Evolutionary conservation across 2,797 vertebrate genomes (phyloP).

Genomic region (Pipistrellus pipistrellus): DNA sequence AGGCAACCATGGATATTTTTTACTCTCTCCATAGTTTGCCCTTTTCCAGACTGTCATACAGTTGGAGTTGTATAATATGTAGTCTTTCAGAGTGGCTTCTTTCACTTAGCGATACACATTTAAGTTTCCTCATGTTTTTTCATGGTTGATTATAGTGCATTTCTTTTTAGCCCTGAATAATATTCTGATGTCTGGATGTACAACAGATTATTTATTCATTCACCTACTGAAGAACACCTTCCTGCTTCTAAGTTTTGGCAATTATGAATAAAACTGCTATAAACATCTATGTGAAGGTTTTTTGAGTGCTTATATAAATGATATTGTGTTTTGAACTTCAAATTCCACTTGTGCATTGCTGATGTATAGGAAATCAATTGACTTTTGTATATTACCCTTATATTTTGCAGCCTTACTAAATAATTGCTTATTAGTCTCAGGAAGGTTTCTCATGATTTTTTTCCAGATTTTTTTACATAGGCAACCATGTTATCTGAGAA

Average conservation of each 20-base stretch:
- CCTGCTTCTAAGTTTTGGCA: background rate
- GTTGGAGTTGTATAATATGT: background rate
- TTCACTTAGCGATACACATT: background rate
- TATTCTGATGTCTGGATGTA: background rate
- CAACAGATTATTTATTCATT: background rate
- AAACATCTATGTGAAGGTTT: background rate
- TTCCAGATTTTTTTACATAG: background rate
- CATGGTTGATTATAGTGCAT: too few relatives aligned
- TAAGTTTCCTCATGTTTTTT: background rate
- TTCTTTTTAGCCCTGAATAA: background rate
- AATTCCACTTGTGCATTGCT: background rate
- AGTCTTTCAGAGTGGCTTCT: background rate
- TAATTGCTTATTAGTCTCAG: background rate
- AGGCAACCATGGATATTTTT: background rate
- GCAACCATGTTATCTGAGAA: background rate
- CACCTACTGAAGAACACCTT: background rate
- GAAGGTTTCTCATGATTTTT: background rate
- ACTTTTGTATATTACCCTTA: background rate
- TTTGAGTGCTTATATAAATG: background rate
- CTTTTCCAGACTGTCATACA: background rate
- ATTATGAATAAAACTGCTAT: background rate
- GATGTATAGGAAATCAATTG: background rate
- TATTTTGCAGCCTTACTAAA: background rate
- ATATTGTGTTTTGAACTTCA: background rate
- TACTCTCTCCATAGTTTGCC: background rate